phyloP scores from a whole-genome alignment of 2,797 vertebrate genomes.

The Channallabes apus region DNA sequence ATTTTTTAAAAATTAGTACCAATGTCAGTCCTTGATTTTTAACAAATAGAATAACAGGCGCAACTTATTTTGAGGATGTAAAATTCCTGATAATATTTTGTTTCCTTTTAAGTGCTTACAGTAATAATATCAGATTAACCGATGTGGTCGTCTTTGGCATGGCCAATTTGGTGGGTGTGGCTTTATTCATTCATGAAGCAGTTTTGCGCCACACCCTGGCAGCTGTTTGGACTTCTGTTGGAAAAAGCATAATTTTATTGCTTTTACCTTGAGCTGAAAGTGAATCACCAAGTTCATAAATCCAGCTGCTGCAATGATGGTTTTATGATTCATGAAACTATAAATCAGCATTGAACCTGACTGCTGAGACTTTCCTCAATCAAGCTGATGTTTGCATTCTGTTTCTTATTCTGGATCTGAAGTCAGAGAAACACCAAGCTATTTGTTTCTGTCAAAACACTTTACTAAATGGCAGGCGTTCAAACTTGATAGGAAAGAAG shows the following conservation, averaged over 20 bases:
- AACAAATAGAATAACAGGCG: background rate
- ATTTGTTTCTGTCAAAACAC: slow-evolving; percentile 12
- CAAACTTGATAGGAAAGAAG: background rate
- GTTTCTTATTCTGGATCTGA: background rate
- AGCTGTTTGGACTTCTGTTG: slow-evolving; percentile 31
- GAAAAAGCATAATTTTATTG: slow-evolving; percentile 34
- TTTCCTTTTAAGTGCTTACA: background rate
- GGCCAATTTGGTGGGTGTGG: background rate
- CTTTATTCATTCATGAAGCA: slow-evolving; percentile 12
- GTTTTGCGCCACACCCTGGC: slow-evolving; percentile 3
- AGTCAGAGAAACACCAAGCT: background rate
- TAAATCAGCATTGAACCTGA: slow-evolving; percentile 59
- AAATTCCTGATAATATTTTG: background rate
- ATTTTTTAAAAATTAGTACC: background rate
- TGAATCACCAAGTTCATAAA: slow-evolving; percentile 61
- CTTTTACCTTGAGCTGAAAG: slow-evolving; percentile 57
- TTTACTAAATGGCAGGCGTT: background rate
- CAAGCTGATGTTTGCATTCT: slow-evolving; percentile 3
- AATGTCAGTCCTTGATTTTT: background rate
- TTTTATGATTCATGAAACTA: slow-evolving; percentile 49
- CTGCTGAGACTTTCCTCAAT: background rate
- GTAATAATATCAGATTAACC: background rate
- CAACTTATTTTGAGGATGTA: background rate
- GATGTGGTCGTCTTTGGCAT: slow-evolving; percentile 1
- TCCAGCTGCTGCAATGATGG: slow-evolving; percentile 49